Evolutionary conservation across 2,888 invertebrate genomes (phyloP), one percentile per base, ranked within the genome.

Genomic region (Hyposoter didymator): DNA sequence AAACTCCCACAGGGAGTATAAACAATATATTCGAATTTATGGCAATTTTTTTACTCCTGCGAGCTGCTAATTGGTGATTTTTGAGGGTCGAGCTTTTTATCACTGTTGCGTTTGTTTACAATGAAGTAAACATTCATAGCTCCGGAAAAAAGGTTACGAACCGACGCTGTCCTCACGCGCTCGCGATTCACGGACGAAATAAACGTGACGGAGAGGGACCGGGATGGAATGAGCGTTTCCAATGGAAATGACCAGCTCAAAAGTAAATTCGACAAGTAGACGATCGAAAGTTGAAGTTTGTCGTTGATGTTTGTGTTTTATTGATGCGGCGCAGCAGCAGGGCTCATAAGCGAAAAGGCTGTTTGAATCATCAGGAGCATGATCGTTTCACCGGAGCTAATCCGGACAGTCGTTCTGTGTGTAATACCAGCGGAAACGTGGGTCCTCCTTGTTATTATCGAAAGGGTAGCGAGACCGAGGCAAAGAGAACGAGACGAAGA

Each of bases 401-500:
- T 75, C 75, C 19, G 62, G 32, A 62, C 74, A 76, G 52, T 43
- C 67, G 67, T 78, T 39, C 49, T 19, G 78, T 55, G 78, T 69
- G 78, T 78, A 78, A 78, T 55, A 78, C 78, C 78, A 67, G 76
- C 76, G 76, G 76, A 76, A 76, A 76, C 66, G 49, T 74, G 66
- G 76, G 47, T 69, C 78, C 67, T 79, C 78, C 78, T 72, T 66
- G 78, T 79, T 62, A 70, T 79, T 70, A 79, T 62, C 12, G 35
- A 62, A 19, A 70, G 78, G 66, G 86, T 62, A 70, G 67, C 82
- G 73, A 79, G 85, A 89, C 88, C 83, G 84, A 88, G 88, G 87
- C 87, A 87, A 89, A 49, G 35, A 47, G 70, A 79, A 74, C 82
- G 84, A 66, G 88, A 88, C 88, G 88, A 86, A 85, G 88, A 89